Percentiles rank a stretch among this genome's conserved stretches.
phyloP scores from a whole-genome alignment of 2,888 invertebrate genomes.

The Sphaerophoria rueppellii region DNA sequence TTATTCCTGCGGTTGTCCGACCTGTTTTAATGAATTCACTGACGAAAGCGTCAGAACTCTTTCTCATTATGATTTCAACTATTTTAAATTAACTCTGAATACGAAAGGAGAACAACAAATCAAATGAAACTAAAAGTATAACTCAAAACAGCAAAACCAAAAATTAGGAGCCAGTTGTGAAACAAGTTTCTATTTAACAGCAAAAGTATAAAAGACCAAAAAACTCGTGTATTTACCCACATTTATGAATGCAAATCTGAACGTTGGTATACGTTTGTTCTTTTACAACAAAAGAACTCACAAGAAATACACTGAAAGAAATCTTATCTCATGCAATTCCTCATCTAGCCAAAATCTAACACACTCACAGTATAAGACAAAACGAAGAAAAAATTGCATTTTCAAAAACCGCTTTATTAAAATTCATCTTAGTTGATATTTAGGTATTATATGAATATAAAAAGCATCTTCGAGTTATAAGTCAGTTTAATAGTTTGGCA shows the following conservation, averaged over 20 bases:
- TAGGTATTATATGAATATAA: conserved; percentile 30
- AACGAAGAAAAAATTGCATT: background rate
- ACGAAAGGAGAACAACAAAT: background rate
- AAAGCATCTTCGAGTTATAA: conserved; percentile 33
- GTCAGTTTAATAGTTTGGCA: conserved; percentile 28
- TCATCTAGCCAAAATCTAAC: background rate
- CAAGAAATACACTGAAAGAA: conserved; percentile 14
- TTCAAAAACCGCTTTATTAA: conserved; percentile 9
- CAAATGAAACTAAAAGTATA: background rate
- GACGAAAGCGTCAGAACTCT: too few relatives aligned
- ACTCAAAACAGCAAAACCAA: background rate
- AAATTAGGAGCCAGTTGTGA: background rate
- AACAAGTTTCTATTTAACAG: conserved; percentile 13
- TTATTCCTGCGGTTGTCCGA: too few relatives aligned
- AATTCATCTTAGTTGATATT: background rate
- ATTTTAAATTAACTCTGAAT: background rate
- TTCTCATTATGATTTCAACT: background rate
- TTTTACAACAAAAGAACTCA: background rate
- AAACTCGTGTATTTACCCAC: too few relatives aligned
- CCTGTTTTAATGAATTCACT: too few relatives aligned
- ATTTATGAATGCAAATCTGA: too few relatives aligned
- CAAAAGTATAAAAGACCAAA: too few relatives aligned
- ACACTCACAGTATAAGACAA: background rate
- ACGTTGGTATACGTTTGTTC: too few relatives aligned
- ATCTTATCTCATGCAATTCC: background rate